Percentiles rank a stretch among this genome's conserved stretches.
These are phyloP conservation scores for Paramormyrops kingsleyae DNA, from an alignment of 2,113 vertebrate genomes.

Conservation along the genomic window DNA sequence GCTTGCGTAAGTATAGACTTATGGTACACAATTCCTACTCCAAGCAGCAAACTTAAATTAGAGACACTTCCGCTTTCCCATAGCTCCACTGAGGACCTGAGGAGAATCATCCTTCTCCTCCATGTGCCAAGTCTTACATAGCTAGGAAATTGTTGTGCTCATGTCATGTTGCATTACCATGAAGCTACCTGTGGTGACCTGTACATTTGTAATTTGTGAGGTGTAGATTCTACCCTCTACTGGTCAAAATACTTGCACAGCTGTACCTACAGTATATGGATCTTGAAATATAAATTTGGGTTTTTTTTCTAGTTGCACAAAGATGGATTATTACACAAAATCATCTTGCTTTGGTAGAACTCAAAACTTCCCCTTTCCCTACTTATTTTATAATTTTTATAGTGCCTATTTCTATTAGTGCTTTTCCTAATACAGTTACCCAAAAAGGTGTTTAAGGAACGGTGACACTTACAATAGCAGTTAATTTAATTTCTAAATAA, in stretches of 20 bases:
- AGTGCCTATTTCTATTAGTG: background rate
- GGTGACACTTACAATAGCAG: background rate
- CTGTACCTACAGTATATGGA: background rate
- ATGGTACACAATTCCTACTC: background rate
- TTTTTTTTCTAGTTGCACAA: background rate
- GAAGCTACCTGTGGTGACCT: background rate
- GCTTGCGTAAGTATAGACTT: conserved; percentile 68
- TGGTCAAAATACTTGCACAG: rapidly evolving
- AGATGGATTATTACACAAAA: background rate
- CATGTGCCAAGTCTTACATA: background rate
- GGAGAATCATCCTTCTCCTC: background rate
- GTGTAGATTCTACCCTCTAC: background rate
- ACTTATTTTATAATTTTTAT: background rate
- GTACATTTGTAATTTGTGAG: background rate
- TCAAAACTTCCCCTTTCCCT: background rate
- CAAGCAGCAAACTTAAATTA: background rate
- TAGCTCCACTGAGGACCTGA: background rate
- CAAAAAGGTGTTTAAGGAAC: background rate
- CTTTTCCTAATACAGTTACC: background rate
- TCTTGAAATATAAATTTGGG: background rate
- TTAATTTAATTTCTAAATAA: background rate
- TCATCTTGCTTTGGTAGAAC: background rate
- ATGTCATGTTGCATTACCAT: background rate
- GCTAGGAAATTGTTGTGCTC: background rate
- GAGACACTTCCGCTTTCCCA: background rate